These are phyloP conservation scores for Corythornis cristatus DNA, from an alignment of 2,113 vertebrate species.

Conservation along the genomic window DNA sequence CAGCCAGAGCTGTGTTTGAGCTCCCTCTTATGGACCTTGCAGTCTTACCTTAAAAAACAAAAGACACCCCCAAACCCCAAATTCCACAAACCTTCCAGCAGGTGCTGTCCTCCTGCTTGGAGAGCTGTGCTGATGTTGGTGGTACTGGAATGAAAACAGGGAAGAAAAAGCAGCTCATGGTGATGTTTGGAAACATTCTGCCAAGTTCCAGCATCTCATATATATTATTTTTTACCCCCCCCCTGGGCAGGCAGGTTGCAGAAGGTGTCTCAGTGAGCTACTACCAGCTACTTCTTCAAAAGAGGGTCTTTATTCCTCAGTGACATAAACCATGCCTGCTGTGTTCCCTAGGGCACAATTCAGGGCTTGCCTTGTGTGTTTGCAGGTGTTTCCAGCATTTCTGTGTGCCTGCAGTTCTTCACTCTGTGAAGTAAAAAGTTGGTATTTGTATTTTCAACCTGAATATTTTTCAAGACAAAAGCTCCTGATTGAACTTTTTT, in stretches of 20 bases:
- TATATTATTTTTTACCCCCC: not conserved
- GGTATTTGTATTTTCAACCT: fast-evolving
- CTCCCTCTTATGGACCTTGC: conserved; percentile 23
- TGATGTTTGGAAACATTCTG: not conserved
- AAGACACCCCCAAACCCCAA: not conserved
- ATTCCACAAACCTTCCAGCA: not conserved
- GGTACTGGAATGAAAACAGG: not conserved
- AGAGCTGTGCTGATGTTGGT: not conserved
- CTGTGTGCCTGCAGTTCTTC: not conserved
- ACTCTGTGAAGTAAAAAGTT: fast-evolving
- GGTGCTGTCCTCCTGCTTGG: not conserved
- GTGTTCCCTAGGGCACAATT: not conserved
- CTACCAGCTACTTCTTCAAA: too few relatives aligned
- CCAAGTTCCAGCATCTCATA: not conserved
- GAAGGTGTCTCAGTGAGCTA: not conserved
- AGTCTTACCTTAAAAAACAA: not conserved
- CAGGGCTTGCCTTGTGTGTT: fast-evolving
- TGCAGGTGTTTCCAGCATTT: not conserved
- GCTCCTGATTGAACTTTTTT: not conserved
- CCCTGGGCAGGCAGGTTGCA: not conserved
- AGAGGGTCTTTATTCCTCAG: not conserved
- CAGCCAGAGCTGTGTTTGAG: not conserved
- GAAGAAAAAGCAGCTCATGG: not conserved
- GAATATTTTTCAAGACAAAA: not conserved
- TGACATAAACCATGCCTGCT: not conserved